phyloP scores from a whole-genome alignment of 1,140 invertebrate species.

The Homarus americanus region DNA sequence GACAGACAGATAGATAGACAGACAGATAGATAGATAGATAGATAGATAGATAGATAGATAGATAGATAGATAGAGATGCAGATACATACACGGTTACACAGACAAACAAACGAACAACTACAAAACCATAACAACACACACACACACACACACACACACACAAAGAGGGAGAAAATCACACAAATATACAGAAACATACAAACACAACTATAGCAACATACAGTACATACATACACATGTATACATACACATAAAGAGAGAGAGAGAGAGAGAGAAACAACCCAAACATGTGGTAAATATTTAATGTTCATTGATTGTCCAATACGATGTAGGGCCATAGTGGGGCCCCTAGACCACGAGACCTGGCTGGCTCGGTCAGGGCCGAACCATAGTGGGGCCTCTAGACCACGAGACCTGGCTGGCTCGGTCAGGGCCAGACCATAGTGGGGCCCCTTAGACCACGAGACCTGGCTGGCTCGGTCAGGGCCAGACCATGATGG shows the following conservation, averaged over 20 bases:
- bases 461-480: no score
- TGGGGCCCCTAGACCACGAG: not conserved
- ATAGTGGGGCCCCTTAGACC: no score
- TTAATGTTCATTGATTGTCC: slow-evolving; percentile 66
- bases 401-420: no score
- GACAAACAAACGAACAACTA: not conserved
- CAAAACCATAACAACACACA: not conserved
- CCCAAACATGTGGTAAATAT: slow-evolving; percentile 61
- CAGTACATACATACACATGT: not conserved
- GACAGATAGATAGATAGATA: no score
- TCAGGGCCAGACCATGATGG: no score
- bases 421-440: no score
- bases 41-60: not conserved
- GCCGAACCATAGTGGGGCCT: no score
- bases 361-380: no score
- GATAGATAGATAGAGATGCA: not conserved
- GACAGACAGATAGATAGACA: no score
- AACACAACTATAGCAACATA: not conserved
- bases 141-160: not conserved
- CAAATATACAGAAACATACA: not conserved
- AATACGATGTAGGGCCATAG: slow-evolving; percentile 36
- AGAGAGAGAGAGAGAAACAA: slow-evolving; percentile 43
- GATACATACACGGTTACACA: slow-evolving; percentile 14
- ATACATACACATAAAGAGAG: slow-evolving; percentile 10
- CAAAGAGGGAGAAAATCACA: slow-evolving; percentile 1